Conservation (phyloP, 2,797 vertebrate genomes). For the Lithobates sylvaticus region DNA sequence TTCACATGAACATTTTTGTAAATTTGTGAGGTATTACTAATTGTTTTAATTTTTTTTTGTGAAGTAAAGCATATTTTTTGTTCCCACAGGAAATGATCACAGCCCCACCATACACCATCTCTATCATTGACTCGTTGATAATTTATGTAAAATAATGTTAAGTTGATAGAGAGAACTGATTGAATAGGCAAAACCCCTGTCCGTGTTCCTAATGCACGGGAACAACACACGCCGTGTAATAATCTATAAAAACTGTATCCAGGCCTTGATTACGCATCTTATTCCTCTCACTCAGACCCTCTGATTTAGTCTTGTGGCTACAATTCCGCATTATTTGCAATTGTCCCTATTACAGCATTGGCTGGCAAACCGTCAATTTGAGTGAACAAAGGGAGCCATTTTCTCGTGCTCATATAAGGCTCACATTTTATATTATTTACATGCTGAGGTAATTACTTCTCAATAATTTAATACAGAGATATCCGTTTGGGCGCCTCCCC, state of each 20-base stretch:
- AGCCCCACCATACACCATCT: neutral
- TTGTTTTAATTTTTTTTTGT: too few species aligned
- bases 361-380: slow-evolving; percentile 70
- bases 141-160: slow-evolving; percentile 44
- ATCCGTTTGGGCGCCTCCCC: slow-evolving; percentile 73
- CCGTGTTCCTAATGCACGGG: slow-evolving; percentile 1
- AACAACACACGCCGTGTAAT: slow-evolving; percentile 18
- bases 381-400: slow-evolving; percentile 74
- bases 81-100: neutral
- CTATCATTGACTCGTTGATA: neutral
- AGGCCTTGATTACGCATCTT: slow-evolving; percentile 36
- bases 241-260: slow-evolving; percentile 16
- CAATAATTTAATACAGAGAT: slow-evolving; percentile 79
- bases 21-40: too few species aligned
- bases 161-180: slow-evolving; percentile 6
- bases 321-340: slow-evolving; percentile 42
- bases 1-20: too few species aligned
- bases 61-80: neutral
- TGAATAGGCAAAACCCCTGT: neutral
- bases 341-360: slow-evolving; percentile 61
- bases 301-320: slow-evolving; percentile 56
- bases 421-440: slow-evolving; percentile 74
- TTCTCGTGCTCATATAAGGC: slow-evolving; percentile 69
- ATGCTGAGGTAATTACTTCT: slow-evolving; percentile 76
- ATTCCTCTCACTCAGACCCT: slow-evolving; percentile 28